Conservation (phyloP, 1,140 invertebrate genomes). For the Halesus radiatus region DNA sequence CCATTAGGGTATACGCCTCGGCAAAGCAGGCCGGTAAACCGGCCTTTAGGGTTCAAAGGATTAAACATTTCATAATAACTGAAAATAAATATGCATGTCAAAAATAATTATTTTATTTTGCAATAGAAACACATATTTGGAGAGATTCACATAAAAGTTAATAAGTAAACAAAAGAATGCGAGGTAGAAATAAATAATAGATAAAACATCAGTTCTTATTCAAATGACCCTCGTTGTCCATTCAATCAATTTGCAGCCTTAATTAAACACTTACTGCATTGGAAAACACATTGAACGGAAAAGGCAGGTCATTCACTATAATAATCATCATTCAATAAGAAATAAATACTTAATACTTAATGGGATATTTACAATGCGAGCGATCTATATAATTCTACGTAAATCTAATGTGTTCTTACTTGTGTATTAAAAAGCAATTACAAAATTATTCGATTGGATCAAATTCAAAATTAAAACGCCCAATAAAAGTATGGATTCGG, state of each 20-base stretch:
- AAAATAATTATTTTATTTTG: constrained; percentile 19
- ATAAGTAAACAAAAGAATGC: constrained; percentile 13
- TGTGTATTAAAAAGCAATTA: background rate
- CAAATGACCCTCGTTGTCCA: constrained; percentile 52
- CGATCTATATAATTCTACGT: background rate
- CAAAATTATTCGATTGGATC: background rate
- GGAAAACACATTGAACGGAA: constrained; percentile 40
- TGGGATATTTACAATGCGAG: constrained; percentile 48
- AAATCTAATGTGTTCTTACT: no score
- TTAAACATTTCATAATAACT: no score
- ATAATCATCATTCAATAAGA: constrained; percentile 41
- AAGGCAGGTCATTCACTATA: constrained; percentile 50
- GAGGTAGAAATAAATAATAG: constrained; percentile 46
- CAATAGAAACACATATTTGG: background rate
- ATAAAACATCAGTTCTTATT: constrained; percentile 26
- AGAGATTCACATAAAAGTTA: background rate
- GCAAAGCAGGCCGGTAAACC: no score
- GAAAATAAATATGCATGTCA: background rate
- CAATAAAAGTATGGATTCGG: background rate
- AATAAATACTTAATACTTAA: constrained; percentile 53
- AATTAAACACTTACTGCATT: background rate
- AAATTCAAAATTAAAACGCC: background rate
- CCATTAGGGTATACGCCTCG: no score
- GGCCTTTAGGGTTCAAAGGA: no score
- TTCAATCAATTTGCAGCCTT: constrained; percentile 4